Evolutionary conservation across 2,113 vertebrate genomes (phyloP).

Genomic region (Coracopsis vasa): DNA sequence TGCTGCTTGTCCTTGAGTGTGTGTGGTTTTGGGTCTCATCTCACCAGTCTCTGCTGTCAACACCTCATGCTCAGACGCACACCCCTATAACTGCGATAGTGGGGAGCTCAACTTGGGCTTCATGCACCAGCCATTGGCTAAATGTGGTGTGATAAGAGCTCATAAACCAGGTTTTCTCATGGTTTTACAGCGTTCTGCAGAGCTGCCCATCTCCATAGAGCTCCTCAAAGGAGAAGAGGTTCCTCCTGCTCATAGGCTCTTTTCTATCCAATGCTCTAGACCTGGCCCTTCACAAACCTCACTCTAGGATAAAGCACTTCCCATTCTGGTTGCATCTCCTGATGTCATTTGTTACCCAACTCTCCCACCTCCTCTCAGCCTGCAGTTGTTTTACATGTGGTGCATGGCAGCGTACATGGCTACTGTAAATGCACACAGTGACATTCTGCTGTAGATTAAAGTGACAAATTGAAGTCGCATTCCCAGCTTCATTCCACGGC

Average conservation of each 20-base stretch:
- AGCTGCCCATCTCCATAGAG: background rate
- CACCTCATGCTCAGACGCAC: rapidly evolving
- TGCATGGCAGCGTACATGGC: background rate
- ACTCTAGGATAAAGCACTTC: background rate
- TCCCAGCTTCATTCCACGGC: background rate
- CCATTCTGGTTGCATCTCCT: background rate
- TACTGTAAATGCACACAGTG: background rate
- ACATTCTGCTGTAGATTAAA: background rate
- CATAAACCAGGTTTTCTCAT: background rate
- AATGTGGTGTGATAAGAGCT: rapidly evolving
- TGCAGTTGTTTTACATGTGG: rapidly evolving
- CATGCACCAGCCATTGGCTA: background rate
- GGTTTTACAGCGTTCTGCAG: background rate
- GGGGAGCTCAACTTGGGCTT: background rate
- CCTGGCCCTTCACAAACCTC: background rate
- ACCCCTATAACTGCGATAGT: rapidly evolving
- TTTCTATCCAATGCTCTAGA: background rate
- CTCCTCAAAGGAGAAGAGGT: background rate
- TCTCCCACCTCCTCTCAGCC: background rate
- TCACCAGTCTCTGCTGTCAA: background rate
- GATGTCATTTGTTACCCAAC: background rate
- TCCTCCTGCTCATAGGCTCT: background rate
- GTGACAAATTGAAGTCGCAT: slow-evolving; percentile 5
- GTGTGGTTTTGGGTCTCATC: background rate
- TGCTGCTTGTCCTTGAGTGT: rapidly evolving